Evolutionary conservation across 2,113 vertebrate genomes (phyloP), one percentile per base, ranked within the genome.

Genomic region (Chionis minor): DNA sequence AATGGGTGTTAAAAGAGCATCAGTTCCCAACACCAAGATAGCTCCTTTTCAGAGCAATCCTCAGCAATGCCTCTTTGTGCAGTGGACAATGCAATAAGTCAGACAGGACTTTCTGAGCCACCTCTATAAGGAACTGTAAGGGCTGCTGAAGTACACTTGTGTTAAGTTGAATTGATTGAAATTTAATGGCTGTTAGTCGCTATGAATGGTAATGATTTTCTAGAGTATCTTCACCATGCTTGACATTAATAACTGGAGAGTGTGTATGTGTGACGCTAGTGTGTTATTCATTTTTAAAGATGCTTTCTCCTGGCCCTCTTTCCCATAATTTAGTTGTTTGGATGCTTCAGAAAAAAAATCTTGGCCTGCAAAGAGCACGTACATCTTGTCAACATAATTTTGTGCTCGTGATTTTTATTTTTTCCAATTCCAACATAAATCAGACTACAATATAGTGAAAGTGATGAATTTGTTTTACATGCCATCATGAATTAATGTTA

Each of bases 81-180:
- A 4, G 91, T 40, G 95, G 97, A 98, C 98, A 98, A 98, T 98
- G 97, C 98, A 93, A 97, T 97, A 98, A 98, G 98, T 98, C 98
- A 98, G 95, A 96, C 95, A 78, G 97, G 96, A 98, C 97, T 97
- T 98, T 96, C 92, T 94, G 95, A 98, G 98, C 96, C 98, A 97
- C 98, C 87, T 97, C 96, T 96, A 45, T 96, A 95, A 97, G 97
- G 97, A 98, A 98, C 95, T 97, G 97, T 97, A 98, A 97, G 97
- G 97, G 97, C 96, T 96, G 86, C 97, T 99, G 98, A 98, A 99
- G 98, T 97, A 98, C 98, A 98, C 99, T 99, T 98, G 98, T 98
- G 98, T 98, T 97, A 98, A 97, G 98, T 98, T 99, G 98, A 99
- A 99, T 98, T 99, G 98, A 99, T 99, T 98, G 98, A 98, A 98